Evolutionary conservation across 2,888 invertebrate species (phyloP).

Genomic region (Ophioninae sp.): DNA sequence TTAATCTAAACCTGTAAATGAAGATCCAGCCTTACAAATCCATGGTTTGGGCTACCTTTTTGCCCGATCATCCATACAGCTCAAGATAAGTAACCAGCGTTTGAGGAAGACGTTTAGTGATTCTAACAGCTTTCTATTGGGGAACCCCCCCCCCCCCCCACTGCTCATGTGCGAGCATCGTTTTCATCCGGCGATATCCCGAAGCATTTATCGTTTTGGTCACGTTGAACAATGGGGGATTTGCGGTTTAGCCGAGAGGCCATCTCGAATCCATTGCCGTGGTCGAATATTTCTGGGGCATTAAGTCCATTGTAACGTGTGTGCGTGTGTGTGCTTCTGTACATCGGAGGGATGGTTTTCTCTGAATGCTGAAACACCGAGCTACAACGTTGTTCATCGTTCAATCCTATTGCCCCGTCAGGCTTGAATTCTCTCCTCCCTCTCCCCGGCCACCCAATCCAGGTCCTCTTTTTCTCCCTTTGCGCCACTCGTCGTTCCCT

Average conservation of each 20-base stretch:
- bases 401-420: slow-evolving; percentile 45
- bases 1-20: too few species aligned
- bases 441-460: background rate
- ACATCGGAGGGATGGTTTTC: slow-evolving; percentile 41
- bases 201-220: slow-evolving; percentile 62
- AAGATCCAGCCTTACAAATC: too few species aligned
- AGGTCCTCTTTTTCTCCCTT: background rate
- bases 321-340: slow-evolving; percentile 13
- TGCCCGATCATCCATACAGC: too few species aligned
- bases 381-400: slow-evolving; percentile 38
- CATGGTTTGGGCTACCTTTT: too few species aligned
- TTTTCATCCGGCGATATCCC: slow-evolving; percentile 68
- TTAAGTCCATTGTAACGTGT: slow-evolving; percentile 65
- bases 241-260: slow-evolving; percentile 61
- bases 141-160: too few species aligned
- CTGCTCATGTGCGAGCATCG: slow-evolving; percentile 53
- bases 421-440: slow-evolving; percentile 36
- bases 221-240: slow-evolving; percentile 67
- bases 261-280: slow-evolving; percentile 63
- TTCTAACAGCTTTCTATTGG: too few species aligned
- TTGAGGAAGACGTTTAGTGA: too few species aligned
- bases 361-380: slow-evolving; percentile 33
- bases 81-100: too few species aligned
- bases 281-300: slow-evolving; percentile 66
- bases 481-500: background rate